These are phyloP conservation scores for Heliconius sara DNA, from an alignment of 2,888 invertebrate species.

Conservation along the genomic window DNA sequence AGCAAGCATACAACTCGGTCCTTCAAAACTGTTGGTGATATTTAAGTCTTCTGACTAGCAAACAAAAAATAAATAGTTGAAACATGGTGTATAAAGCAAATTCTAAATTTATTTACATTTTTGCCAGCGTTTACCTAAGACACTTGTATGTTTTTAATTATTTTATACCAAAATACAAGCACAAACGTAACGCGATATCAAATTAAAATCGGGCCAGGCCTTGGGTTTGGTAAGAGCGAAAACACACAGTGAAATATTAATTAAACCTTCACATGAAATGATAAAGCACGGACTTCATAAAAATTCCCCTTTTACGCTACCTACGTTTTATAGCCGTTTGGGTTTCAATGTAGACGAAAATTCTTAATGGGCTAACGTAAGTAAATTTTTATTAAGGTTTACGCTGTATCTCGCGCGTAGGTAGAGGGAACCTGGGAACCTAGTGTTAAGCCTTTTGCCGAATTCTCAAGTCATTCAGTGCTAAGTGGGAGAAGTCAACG, in stretches of 20 bases:
- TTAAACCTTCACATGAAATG: slow-evolving; percentile 60
- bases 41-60: background rate
- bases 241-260: slow-evolving; percentile 65
- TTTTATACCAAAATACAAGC: slow-evolving; percentile 32
- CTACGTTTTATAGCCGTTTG: background rate
- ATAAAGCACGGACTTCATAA: slow-evolving; percentile 63
- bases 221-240: slow-evolving; percentile 56
- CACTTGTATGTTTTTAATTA: slow-evolving; percentile 37
- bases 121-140: background rate
- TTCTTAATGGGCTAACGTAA: background rate
- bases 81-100: background rate
- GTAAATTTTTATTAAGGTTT: background rate
- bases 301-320: slow-evolving; percentile 48
- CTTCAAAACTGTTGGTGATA: background rate
- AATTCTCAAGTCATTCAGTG: too few species aligned
- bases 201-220: slow-evolving; percentile 59
- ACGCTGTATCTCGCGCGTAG: too few species aligned
- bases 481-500: too few species aligned
- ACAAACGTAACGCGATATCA: slow-evolving; percentile 49
- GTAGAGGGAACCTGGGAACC: too few species aligned
- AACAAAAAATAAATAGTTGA: background rate
- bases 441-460: too few species aligned
- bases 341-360: slow-evolving; percentile 16
- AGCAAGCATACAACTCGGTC: background rate
- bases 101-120: background rate